Evolutionary conservation across 2,888 invertebrate species (phyloP).

Genomic region (Ochropleura plecta): DNA sequence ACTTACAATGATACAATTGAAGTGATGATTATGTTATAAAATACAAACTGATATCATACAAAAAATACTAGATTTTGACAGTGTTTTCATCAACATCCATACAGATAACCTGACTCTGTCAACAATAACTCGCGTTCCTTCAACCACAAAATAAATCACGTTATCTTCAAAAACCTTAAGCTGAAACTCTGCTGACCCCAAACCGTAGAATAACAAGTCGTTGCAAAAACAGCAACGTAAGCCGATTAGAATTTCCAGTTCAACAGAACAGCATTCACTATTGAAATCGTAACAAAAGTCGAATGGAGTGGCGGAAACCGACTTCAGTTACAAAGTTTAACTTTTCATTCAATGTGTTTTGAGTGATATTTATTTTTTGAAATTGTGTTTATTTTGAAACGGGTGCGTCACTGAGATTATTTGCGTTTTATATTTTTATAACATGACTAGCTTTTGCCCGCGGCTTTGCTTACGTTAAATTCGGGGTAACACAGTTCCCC

Average conservation of each 20-base stretch:
- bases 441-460: neutral
- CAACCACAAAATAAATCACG: neutral
- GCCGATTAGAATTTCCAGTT: conserved; percentile 49
- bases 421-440: neutral
- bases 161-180: conserved; percentile 4
- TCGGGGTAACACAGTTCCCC: no score
- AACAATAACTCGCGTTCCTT: neutral
- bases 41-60: no score
- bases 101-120: neutral
- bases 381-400: neutral
- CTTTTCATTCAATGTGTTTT: conserved; percentile 27
- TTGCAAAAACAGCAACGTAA: conserved; percentile 39
- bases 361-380: conserved; percentile 15
- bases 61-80: no score
- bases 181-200: conserved; percentile 6
- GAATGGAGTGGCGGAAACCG: conserved; percentile 30
- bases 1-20: no score
- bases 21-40: no score
- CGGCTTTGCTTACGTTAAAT: no score
- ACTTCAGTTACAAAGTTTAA: conserved; percentile 25
- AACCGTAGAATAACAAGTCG: conserved; percentile 18
- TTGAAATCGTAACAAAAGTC: conserved; percentile 37
- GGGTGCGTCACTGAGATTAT: neutral
- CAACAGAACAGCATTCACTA: conserved; percentile 30
- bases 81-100: neutral